These are phyloP conservation scores for Norana najaformis DNA, from an alignment of 2,888 invertebrate species.

Conservation along the genomic window DNA sequence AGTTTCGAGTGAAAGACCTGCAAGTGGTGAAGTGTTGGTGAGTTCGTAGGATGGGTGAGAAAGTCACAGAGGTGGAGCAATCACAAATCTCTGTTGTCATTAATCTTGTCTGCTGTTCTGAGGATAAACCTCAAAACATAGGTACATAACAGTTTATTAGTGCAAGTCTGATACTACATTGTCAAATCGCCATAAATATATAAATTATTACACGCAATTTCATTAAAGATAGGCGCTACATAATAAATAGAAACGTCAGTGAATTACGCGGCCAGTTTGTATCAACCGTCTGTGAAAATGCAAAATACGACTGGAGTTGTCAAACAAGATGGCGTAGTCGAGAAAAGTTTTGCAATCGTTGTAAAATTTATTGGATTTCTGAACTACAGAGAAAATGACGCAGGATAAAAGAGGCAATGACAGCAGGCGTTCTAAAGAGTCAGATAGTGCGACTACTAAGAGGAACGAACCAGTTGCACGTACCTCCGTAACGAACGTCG, in stretches of 20 bases:
- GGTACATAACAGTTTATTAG: too few species aligned
- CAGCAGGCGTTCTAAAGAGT: not conserved
- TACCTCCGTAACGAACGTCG: not conserved
- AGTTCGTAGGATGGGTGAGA: too few species aligned
- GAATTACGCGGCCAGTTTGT: not conserved
- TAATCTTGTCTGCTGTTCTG: too few species aligned
- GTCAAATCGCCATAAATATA: too few species aligned
- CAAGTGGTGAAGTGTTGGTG: too few species aligned
- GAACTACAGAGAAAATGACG: not conserved
- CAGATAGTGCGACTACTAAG: not conserved
- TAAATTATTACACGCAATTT: too few species aligned
- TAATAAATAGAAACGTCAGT: not conserved
- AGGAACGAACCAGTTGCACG: not conserved
- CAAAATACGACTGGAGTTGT: not conserved
- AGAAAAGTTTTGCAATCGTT: not conserved
- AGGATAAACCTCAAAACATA: too few species aligned
- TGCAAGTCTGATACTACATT: too few species aligned
- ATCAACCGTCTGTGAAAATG: not conserved
- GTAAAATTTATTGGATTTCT: not conserved
- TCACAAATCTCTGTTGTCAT: too few species aligned
- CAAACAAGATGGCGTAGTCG: not conserved
- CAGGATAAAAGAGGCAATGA: conserved; percentile 22
- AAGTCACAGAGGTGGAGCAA: too few species aligned
- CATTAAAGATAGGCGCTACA: not conserved
- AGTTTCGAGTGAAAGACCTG: too few species aligned